Percentiles rank a stretch among this genome's conserved stretches.
Conservation (phyloP, 1,140 invertebrate genomes). For the Parapsyche elsis region DNA sequence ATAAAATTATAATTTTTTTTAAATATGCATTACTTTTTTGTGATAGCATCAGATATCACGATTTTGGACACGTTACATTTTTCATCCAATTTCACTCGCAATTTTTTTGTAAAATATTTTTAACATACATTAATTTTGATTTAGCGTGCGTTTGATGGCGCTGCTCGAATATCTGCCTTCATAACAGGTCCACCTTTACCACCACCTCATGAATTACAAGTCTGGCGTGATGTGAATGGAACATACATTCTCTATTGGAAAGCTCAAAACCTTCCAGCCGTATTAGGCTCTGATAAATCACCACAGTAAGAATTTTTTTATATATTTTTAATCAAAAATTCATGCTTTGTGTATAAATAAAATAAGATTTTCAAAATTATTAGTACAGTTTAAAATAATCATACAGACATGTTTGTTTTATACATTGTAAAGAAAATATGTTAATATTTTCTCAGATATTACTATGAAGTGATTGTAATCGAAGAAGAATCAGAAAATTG, state of each 20-base stretch:
- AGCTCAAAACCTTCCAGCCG: constrained; percentile 43
- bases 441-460: constrained; percentile 64
- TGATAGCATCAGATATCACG: too few species aligned
- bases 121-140: constrained; percentile 49
- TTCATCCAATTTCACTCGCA: too few species aligned
- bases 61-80: too few species aligned
- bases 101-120: too few species aligned
- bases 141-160: constrained; percentile 60
- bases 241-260: constrained; percentile 74
- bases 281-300: not conserved
- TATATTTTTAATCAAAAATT: too few species aligned
- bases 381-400: constrained; percentile 17
- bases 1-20: not conserved
- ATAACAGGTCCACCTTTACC: constrained; percentile 71
- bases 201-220: constrained; percentile 74
- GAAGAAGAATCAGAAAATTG: constrained; percentile 67
- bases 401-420: not conserved
- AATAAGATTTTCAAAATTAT: too few species aligned
- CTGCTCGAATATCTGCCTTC: constrained; percentile 63
- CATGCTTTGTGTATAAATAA: too few species aligned
- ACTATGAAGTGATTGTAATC: constrained; percentile 75
- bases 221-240: constrained; percentile 68
- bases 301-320: constrained; percentile 1
- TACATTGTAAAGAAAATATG: constrained; percentile 9
- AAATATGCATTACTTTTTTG: not conserved